Evolutionary conservation across 1,140 invertebrate genomes (phyloP).

Genomic region (Drosophila kikkawai): DNA sequence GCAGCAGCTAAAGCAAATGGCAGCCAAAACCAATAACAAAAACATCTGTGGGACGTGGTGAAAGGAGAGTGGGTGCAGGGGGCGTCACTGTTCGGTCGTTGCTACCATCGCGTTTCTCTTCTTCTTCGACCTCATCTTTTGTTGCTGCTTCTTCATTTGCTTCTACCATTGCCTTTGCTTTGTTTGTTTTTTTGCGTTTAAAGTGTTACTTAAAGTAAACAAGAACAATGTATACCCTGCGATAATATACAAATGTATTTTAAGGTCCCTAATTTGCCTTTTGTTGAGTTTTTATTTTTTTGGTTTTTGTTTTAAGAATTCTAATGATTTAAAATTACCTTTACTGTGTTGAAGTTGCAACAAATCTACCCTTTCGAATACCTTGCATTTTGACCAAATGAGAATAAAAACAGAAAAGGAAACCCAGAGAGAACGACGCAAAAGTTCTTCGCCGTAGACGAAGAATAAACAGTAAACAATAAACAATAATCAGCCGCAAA

Average conservation of each 20-base stretch:
- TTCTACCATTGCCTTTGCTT: conserved; percentile 17
- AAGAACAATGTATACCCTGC: background rate
- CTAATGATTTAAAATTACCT: background rate
- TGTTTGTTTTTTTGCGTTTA: conserved; percentile 9
- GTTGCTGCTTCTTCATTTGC: conserved; percentile 5
- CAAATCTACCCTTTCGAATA: background rate
- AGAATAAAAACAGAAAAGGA: conserved; percentile 20
- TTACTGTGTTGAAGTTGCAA: background rate
- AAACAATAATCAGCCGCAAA: conserved; percentile 32
- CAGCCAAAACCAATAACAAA: conserved; percentile 22
- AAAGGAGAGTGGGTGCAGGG: conserved; percentile 8
- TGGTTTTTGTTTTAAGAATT: background rate
- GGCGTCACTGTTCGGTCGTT: conserved; percentile 23
- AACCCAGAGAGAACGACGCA: conserved; percentile 45
- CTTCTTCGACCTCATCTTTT: conserved; percentile 16
- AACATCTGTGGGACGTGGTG: conserved; percentile 8
- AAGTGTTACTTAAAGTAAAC: background rate
- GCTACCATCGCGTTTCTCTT: conserved; percentile 26
- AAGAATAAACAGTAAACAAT: conserved; percentile 30
- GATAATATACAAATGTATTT: background rate
- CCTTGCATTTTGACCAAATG: conserved; percentile 6
- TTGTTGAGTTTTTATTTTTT: no score
- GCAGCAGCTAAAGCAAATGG: conserved; percentile 2
- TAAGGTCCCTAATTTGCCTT: no score
- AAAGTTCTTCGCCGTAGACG: conserved; percentile 47